These are phyloP conservation scores for Heliornis fulica DNA, from an alignment of 2,113 vertebrate species.

Conservation along the genomic window DNA sequence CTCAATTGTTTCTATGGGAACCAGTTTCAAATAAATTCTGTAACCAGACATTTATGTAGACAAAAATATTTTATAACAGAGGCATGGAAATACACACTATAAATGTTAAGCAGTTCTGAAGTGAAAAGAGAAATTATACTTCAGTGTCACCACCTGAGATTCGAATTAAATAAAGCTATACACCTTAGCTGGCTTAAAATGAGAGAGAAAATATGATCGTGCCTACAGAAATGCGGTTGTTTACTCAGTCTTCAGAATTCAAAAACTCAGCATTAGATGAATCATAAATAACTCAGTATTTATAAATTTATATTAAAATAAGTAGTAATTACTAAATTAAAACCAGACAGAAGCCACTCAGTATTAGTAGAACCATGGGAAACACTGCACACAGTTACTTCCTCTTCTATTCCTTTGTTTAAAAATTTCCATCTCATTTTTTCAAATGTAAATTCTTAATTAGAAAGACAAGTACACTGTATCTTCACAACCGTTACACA, in stretches of 20 bases:
- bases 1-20: constrained; percentile 25
- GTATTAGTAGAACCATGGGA: neutral
- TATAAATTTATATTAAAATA: neutral
- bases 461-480: neutral
- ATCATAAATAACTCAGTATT: neutral
- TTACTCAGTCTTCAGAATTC: neutral
- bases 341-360: neutral
- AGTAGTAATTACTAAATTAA: neutral
- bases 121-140: neutral
- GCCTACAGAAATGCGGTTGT: neutral
- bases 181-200: neutral
- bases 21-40: neutral
- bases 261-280: neutral
- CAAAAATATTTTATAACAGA: neutral
- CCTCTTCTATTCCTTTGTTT: neutral
- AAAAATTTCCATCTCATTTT: neutral
- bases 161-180: neutral
- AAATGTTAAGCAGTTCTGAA: neutral
- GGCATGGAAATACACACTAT: neutral
- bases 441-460: neutral
- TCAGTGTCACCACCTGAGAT: neutral
- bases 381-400: neutral
- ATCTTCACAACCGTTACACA: neutral
- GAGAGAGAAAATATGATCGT: neutral
- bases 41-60: neutral